These are phyloP conservation scores for Sebastes umbrosus DNA, from an alignment of 2,797 vertebrate species.

Conservation along the genomic window DNA sequence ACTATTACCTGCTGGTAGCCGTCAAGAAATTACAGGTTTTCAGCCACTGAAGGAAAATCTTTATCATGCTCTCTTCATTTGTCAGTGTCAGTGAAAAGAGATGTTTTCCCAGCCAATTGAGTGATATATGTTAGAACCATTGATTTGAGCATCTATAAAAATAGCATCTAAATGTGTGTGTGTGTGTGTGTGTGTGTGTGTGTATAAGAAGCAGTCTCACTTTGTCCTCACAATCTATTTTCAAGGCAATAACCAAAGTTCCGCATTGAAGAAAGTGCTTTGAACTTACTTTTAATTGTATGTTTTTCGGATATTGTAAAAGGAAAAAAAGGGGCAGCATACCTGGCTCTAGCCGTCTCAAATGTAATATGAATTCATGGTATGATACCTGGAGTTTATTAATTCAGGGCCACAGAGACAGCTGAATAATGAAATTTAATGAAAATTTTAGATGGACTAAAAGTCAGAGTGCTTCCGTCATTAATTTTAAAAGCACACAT, in stretches of 20 bases:
- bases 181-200: conserved; percentile 8
- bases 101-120: conserved; percentile 70
- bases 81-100: conserved; percentile 68
- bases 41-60: conserved; percentile 46
- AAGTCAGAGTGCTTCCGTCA: conserved; percentile 80
- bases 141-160: conserved; percentile 60
- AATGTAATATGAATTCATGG: conserved; percentile 77
- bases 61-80: conserved; percentile 76
- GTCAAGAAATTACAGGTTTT: conserved; percentile 19
- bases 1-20: not conserved
- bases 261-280: conserved; percentile 15
- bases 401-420: conserved; percentile 80
- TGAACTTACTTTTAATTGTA: conserved; percentile 59
- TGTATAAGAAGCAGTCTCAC: not conserved
- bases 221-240: conserved; percentile 30
- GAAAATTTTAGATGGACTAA: conserved; percentile 82
- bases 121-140: conserved; percentile 69
- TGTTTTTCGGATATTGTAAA: conserved; percentile 56
- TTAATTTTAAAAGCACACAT: conserved; percentile 81
- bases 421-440: conserved; percentile 83
- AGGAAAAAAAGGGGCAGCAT: not conserved
- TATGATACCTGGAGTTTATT: conserved; percentile 77
- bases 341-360: conserved; percentile 37
- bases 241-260: conserved; percentile 45
- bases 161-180: conserved; percentile 32